Percentiles rank a stretch among this genome's conserved stretches.
phyloP scores from a whole-genome alignment of 2,888 invertebrate species.

The Monoplex corrugatus region DNA sequence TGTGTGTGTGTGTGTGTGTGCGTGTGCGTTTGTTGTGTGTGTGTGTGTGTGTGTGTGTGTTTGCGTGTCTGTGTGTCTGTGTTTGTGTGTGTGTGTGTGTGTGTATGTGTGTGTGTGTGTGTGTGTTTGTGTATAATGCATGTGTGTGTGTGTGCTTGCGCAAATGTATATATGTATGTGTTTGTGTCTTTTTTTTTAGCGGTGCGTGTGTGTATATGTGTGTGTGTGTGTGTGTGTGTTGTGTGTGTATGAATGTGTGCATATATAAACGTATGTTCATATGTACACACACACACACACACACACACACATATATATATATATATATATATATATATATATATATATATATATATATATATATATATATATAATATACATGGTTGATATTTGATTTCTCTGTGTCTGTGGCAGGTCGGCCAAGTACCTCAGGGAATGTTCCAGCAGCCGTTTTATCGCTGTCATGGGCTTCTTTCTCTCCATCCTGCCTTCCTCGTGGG shows the following conservation, averaged over 20 bases:
- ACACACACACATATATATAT: background rate
- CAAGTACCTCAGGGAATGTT: conserved; percentile 95
- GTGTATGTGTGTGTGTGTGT: background rate
- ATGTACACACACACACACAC: too few relatives aligned
- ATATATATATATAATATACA: background rate
- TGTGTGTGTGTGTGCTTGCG: background rate
- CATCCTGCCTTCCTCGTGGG: conserved; percentile 95
- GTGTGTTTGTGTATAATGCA: background rate
- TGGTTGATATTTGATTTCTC: too few relatives aligned
- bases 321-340: background rate
- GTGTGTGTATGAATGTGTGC: background rate
- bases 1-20: background rate
- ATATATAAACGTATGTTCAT: background rate
- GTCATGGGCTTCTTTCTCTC: conserved; percentile 97
- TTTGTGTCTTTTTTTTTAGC: too few relatives aligned
- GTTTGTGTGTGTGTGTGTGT: background rate
- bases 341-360: background rate
- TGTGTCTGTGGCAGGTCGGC: conserved; percentile 86
- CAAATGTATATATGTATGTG: background rate
- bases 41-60: background rate
- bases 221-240: background rate
- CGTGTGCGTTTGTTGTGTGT: too few relatives aligned
- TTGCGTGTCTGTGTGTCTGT: background rate
- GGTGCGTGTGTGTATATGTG: background rate
- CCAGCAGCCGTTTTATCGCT: conserved; percentile 93